Evolutionary conservation across 1,140 invertebrate species (phyloP), one percentile per base, ranked within the genome.

Genomic region (Radopholus similis): DNA sequence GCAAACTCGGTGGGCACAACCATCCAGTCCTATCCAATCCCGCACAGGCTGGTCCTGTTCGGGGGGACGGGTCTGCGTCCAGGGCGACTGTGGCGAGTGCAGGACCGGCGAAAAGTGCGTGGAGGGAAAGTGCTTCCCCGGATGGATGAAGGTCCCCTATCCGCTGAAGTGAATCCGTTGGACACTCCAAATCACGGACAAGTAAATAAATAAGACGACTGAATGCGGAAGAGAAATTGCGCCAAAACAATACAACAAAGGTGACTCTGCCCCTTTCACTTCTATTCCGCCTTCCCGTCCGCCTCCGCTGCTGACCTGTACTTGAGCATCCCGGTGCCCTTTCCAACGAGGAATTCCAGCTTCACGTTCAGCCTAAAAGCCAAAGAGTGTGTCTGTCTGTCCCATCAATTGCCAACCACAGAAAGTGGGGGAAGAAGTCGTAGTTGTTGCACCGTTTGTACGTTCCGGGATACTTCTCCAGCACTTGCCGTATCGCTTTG

Each of bases 261-360:
- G n/a, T n/a, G n/a, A n/a, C n/a, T n/a, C n/a, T n/a, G n/a, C n/a
- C n/a, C n/a, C n/a, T n/a, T n/a, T n/a, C n/a, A n/a, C n/a, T n/a
- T n/a, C 34, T 59, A n/a, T 59, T 59, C 23, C 18, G 6, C 15
- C 40, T 21, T 38, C 40, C 38, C n/a, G n/a, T n/a, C 56, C 4
- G 13, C 38, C 6, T 21, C 21, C 23, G 30, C 59, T 18, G 59
- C 32, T 6, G 64, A 18, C 18, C 57, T 34, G 34, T 70, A 70
- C 32, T 72, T 70, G 11, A 80, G 64, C 21, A 81, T 55, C 37
- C 78, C 78, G 26, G 70, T 82, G 37, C 77, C 77, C 64, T 78
- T 78, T 21, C 81, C 77, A 23, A 76, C 69, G 51, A 80, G 57
- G 58, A 78, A 80, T 26, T 82, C 80, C 28, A 80, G 65, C 35